Evolutionary conservation across 2,797 vertebrate species (phyloP), one percentile per base, ranked within the genome.

Genomic region (Caiman crocodilus): DNA sequence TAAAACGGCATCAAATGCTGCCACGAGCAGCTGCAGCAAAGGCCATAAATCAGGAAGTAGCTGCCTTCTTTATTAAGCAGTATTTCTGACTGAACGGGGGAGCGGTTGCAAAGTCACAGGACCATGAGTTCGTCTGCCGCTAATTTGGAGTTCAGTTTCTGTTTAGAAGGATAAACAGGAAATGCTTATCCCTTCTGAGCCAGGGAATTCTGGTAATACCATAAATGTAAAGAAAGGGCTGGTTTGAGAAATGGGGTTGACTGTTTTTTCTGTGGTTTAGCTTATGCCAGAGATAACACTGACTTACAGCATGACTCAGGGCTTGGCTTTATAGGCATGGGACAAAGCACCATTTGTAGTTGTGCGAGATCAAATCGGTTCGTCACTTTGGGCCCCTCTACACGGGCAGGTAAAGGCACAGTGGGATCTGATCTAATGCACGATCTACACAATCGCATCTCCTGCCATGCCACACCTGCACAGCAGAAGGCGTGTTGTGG

Each of bases 131-230:
- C 0, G 0, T 56, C 56, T 60, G 94, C 87, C 64, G 59, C 89
- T 94, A n/a, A 1, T 87, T 94, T 89, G 90, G 93, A 95, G 91
- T 58, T 76, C 58, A 3, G 30, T 83, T 92, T 76, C 92, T 94
- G 88, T 71, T 78, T 57, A 67, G 74, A 85, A 75, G 77, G 87
- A 92, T 94, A 96, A 97, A 96, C 95, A 97, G 97, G 96, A 97
- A 97, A 94, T 16, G 21, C 96, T 92, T 73, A 93, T 73, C 94
- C 79, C 2, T 76, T 89, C 7, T 57, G 86, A 84, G 73, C 61
- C 92, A 85, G 85, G 92, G 86, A 42, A 1, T 23, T 77, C 64
- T 63, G 84, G 89, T 32, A 80, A 84, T 17, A 25, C 69, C 78
- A 81, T 84, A 57, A 50, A 18, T 30, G 73, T 1, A 2, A 59